Evolutionary conservation across 1,140 invertebrate genomes (phyloP), one percentile per base, ranked within the genome.

Genomic region (Zaprionus camerounensis): DNA sequence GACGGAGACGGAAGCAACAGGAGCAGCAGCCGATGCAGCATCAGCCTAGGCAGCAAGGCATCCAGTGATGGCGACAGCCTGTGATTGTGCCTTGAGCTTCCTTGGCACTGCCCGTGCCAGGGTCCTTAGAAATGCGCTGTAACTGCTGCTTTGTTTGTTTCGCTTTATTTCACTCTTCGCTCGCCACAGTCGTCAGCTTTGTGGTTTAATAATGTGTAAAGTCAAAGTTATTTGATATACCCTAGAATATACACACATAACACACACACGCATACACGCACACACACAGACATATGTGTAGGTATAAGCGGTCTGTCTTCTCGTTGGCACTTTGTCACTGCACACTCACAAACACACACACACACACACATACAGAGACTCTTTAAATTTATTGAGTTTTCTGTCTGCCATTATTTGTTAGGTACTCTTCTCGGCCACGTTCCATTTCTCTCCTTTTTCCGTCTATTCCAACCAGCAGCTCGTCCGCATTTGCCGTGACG

Each of bases 121-220:
- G 24, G 44, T 66, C 64, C 64, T 56, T 66, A 66, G 51, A 66
- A 64, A 73, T 69, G 61, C n/a, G 49, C 71, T 41, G 76, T 66
- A 62, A 41, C 31, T 68, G 70, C 80, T 61, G 78, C 76, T 76
- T 63, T 56, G 80, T 84, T 83, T 88, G 84, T 81, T 65, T 84
- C 84, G 78, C 78, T 81, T 83, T 87, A 88, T 83, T 87, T 84
- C 73, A 41, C 56, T 81, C 66, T 22, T 22, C 53, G 34, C 34
- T 46, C 11, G 62, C 61, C 46, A 49, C 56, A 57, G 71, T 73
- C 77, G 85, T 81, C 81, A 73, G 81, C 85, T 90, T 80, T 90
- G 85, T 80, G 82, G 85, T 90, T 90, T 90, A 90, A 90, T 90
- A 90, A 90, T 90, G 85, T 90, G 85, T 91, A 90, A 90, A 90